These are phyloP conservation scores for Hirtodrosophila duncani DNA, from an alignment of 2,888 invertebrate species.

Conservation along the genomic window DNA sequence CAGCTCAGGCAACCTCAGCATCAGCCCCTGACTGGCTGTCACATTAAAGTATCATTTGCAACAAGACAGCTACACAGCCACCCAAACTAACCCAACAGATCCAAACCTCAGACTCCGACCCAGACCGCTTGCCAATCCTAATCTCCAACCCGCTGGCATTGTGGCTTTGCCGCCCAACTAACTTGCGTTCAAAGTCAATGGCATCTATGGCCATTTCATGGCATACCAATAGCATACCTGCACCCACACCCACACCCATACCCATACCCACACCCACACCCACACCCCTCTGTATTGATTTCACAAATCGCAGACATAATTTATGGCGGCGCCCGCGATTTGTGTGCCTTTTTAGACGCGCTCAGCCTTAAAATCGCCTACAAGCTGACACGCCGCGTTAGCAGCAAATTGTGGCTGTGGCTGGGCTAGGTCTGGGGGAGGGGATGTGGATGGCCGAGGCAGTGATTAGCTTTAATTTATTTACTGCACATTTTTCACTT, in stretches of 20 bases:
- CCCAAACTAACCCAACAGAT: neutral
- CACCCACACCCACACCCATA: neutral
- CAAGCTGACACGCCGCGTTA: constrained; percentile 2
- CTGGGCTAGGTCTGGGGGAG: no score
- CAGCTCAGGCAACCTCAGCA: neutral
- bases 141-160: no score
- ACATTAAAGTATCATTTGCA: constrained; percentile 70
- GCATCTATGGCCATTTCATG: constrained; percentile 23
- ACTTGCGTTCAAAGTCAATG: constrained; percentile 54
- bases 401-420: no score
- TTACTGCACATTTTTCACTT: constrained; percentile 20
- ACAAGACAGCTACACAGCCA: constrained; percentile 45
- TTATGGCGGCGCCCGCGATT: constrained; percentile 45
- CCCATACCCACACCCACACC: neutral
- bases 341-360: constrained; percentile 22
- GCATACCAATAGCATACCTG: neutral
- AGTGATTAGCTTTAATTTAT: constrained; percentile 46
- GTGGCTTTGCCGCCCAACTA: constrained; percentile 13
- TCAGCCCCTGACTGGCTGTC: constrained; percentile 45
- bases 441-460: no score
- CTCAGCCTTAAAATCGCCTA: constrained; percentile 9
- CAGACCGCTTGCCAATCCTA: constrained; percentile 25
- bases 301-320: constrained; percentile 55
- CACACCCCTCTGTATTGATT: constrained; percentile 48
- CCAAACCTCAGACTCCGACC: constrained; percentile 4